Evolutionary conservation across 2,797 vertebrate species (phyloP).

Genomic region (Valencia hispanica): DNA sequence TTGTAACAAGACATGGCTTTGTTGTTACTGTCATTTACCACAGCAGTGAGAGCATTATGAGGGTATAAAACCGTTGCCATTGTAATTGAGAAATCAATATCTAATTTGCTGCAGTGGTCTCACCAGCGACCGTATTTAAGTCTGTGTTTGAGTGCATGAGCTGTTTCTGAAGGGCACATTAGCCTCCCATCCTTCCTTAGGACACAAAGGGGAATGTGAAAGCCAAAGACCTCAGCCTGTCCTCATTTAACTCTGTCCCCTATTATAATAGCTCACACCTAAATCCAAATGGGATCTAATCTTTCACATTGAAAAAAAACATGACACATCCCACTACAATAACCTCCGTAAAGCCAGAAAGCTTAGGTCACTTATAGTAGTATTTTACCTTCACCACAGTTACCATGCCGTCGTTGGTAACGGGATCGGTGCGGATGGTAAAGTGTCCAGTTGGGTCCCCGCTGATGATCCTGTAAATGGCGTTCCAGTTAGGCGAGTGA

Average conservation of each 20-base stretch:
- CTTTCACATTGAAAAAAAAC: constrained; percentile 7
- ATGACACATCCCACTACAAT: constrained; percentile 16
- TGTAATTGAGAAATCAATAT: constrained; percentile 83
- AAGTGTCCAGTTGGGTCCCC: constrained; percentile 92
- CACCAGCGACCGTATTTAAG: constrained; percentile 63
- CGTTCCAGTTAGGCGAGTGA: constrained; percentile 94
- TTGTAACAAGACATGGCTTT: constrained; percentile 64
- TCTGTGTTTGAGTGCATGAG: constrained; percentile 43
- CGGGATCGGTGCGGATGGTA: constrained; percentile 88
- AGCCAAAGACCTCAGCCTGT: constrained; percentile 59
- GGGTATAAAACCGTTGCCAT: constrained; percentile 65
- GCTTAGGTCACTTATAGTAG: neutral
- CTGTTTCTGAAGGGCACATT: constrained; percentile 56
- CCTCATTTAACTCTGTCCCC: constrained; percentile 40
- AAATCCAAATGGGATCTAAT: constrained; percentile 33
- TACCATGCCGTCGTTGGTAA: constrained; percentile 93
- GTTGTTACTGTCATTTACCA: constrained; percentile 71
- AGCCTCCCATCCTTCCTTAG: constrained; percentile 62
- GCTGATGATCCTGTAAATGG: constrained; percentile 91
- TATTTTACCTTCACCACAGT: constrained; percentile 90
- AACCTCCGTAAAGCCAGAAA: neutral
- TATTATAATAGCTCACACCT: constrained; percentile 45
- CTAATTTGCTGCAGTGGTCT: constrained; percentile 77
- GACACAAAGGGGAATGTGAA: constrained; percentile 66
- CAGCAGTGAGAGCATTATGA: constrained; percentile 69